phyloP scores from a whole-genome alignment of 35 echinoderm and acorn worm species.

The Heliocidaris erythrogramma region DNA sequence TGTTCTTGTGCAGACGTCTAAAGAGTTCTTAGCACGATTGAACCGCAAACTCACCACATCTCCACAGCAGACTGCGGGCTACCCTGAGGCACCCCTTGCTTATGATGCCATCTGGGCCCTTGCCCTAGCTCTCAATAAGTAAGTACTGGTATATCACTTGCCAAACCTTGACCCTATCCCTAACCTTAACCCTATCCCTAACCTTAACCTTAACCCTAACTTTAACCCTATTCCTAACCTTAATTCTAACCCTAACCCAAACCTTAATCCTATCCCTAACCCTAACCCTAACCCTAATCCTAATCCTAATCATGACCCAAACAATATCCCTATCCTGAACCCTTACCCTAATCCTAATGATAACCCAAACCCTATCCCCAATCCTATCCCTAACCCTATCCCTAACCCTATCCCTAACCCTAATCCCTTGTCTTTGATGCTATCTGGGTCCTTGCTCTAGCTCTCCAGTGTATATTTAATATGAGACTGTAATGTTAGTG shows the following conservation, averaged over 20 bases:
- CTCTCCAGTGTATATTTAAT: slow-evolving; percentile 75
- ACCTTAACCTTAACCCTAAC: too few species aligned
- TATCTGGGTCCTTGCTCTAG: slow-evolving; percentile 88
- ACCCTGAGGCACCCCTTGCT: slow-evolving; percentile 85
- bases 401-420: too few species aligned
- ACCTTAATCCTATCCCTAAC: too few species aligned
- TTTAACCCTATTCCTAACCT: too few species aligned
- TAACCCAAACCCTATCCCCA: too few species aligned
- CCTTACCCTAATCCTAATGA: too few species aligned
- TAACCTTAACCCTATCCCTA: too few species aligned
- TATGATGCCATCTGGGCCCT: slow-evolving; percentile 98
- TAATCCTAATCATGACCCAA: not conserved
- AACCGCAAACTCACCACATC: slow-evolving; percentile 34
- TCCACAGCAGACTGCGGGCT: slow-evolving; percentile 70
- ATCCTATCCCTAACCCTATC: too few species aligned
- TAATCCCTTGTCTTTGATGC: slow-evolving; percentile 87
- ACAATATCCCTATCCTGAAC: too few species aligned
- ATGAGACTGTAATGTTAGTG: too few species aligned
- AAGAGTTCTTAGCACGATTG: slow-evolving; percentile 67
- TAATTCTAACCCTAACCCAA: too few species aligned
- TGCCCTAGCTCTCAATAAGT: slow-evolving; percentile 91
- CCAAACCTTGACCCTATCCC: not conserved
- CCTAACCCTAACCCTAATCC: too few species aligned
- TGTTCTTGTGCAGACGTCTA: slow-evolving; percentile 69
- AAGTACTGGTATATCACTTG: slow-evolving; percentile 59